phyloP scores from a whole-genome alignment of 2,888 invertebrate species.

The Cosmia trapezina region DNA sequence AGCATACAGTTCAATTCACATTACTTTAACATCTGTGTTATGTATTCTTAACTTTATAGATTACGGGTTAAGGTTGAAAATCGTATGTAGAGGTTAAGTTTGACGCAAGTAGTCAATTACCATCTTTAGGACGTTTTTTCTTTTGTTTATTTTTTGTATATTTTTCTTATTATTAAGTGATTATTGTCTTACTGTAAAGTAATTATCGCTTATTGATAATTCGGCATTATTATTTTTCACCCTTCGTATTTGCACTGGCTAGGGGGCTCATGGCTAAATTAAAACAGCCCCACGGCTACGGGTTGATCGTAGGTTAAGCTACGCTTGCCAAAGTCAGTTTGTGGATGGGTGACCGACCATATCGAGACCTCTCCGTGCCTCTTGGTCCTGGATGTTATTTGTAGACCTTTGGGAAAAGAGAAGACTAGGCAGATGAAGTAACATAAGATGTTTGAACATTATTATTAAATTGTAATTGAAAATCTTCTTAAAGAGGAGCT shows the following conservation, averaged over 20 bases:
- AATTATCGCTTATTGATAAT: not conserved
- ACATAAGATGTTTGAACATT: too few relatives aligned
- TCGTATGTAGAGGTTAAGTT: not conserved
- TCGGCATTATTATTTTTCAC: not conserved
- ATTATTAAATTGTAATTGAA: too few relatives aligned
- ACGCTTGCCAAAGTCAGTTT: too few relatives aligned
- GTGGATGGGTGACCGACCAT: too few relatives aligned
- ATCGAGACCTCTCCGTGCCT: too few relatives aligned
- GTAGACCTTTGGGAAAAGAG: too few relatives aligned
- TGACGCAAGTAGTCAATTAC: conserved; percentile 39
- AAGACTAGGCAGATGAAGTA: too few relatives aligned
- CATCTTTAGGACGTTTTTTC: conserved; percentile 17
- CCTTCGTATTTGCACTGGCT: not conserved
- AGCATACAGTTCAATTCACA: conserved; percentile 1
- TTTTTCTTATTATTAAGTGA: conserved; percentile 6
- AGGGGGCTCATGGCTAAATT: too few relatives aligned
- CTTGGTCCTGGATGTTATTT: too few relatives aligned
- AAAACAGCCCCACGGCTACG: too few relatives aligned
- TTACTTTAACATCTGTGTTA: not conserved
- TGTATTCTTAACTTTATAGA: not conserved
- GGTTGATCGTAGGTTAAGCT: too few relatives aligned
- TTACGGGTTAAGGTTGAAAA: not conserved
- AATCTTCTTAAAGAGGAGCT: too few relatives aligned
- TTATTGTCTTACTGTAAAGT: conserved; percentile 3
- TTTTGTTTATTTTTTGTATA: conserved; percentile 14